Conservation (phyloP, 2,888 invertebrate species). For the Danaus chrysippus region DNA sequence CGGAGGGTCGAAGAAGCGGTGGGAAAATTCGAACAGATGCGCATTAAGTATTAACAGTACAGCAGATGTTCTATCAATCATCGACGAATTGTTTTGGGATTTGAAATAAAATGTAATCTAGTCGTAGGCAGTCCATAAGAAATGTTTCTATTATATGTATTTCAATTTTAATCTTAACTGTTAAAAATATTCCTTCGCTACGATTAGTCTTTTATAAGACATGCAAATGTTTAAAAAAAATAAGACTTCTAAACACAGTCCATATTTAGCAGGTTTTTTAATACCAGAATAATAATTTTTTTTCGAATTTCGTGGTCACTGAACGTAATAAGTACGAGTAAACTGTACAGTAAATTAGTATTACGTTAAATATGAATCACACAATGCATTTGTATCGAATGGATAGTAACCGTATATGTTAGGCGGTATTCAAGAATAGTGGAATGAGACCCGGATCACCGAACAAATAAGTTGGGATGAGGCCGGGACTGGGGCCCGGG, state of each 20-base stretch:
- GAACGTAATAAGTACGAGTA: too few relatives aligned
- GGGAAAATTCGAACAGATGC: constrained; percentile 14
- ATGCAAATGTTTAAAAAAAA: too few relatives aligned
- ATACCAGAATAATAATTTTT: too few relatives aligned
- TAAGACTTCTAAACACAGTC: too few relatives aligned
- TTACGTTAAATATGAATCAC: not conserved
- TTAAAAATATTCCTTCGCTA: too few relatives aligned
- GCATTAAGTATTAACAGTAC: constrained; percentile 4
- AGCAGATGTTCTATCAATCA: constrained; percentile 5
- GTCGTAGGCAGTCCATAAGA: not conserved
- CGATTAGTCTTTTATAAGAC: too few relatives aligned
- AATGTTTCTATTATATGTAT: not conserved
- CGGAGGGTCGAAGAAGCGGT: constrained; percentile 6
- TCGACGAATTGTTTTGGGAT: constrained; percentile 2
- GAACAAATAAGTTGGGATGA: constrained; percentile 44
- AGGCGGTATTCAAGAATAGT: constrained; percentile 33
- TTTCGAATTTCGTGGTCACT: too few relatives aligned
- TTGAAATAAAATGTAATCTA: not conserved
- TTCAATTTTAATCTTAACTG: not conserved
- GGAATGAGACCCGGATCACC: constrained; percentile 41
- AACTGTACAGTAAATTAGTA: too few relatives aligned
- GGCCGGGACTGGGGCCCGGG: constrained; percentile 54
- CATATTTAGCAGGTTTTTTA: too few relatives aligned
- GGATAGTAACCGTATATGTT: not conserved
- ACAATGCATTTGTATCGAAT: constrained; percentile 7